These are phyloP conservation scores for Nothoprocta perdicaria DNA, from an alignment of 2,113 vertebrate species.

Conservation along the genomic window DNA sequence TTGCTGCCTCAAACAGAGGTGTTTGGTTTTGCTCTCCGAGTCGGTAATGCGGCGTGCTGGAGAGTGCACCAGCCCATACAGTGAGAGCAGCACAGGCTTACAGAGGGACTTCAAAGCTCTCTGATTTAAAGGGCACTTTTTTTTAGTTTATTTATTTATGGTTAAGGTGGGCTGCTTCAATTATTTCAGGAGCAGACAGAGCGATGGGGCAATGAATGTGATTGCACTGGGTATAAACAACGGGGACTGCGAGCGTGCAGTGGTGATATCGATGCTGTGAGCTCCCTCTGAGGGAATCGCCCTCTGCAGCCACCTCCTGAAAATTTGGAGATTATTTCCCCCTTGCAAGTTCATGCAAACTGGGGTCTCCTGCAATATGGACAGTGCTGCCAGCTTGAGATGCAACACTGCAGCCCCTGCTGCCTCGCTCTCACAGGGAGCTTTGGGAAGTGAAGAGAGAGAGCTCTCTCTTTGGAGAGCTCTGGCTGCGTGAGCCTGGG, in stretches of 20 bases:
- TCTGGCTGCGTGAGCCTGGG: constrained; percentile 52
- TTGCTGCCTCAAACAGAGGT: not conserved
- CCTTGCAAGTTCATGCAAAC: not conserved
- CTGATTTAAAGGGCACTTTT: not conserved
- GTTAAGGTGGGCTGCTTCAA: too few relatives aligned
- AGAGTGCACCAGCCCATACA: not conserved
- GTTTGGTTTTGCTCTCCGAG: not conserved
- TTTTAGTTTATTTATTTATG: not conserved
- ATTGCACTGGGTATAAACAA: too few relatives aligned
- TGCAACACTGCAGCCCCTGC: not conserved
- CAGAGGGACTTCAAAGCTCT: not conserved
- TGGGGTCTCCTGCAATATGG: rapidly evolving
- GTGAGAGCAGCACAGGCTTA: not conserved
- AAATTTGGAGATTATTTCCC: not conserved
- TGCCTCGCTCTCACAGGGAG: not conserved
- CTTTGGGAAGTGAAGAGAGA: not conserved
- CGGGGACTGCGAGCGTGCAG: too few relatives aligned
- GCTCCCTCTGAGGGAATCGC: too few relatives aligned
- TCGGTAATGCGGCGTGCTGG: not conserved
- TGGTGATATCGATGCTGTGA: too few relatives aligned
- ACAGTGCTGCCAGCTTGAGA: not conserved
- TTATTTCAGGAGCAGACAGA: too few relatives aligned
- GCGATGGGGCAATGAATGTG: too few relatives aligned
- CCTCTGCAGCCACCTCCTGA: not conserved
- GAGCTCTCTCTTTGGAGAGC: constrained; percentile 56